Evolutionary conservation across 2,797 vertebrate species (phyloP).

Genomic region (Cygnus olor): DNA sequence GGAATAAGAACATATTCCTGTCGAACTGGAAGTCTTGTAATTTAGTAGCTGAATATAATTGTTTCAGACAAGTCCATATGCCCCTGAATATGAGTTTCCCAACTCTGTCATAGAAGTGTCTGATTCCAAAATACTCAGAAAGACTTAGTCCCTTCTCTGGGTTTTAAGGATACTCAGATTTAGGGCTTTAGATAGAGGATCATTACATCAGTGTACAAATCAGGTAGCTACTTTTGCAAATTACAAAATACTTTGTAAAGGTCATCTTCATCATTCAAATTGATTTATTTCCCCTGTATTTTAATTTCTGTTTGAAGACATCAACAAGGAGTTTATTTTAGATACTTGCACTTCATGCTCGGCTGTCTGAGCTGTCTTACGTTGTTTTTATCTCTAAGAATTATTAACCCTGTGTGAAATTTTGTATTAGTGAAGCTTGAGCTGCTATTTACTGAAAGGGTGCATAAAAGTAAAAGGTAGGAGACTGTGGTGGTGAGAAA

Average conservation of each 20-base stretch:
- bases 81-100: not conserved
- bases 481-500: not conserved
- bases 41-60: not conserved
- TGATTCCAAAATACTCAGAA: not conserved
- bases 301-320: not conserved
- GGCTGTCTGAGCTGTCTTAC: not conserved
- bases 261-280: not conserved
- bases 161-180: not conserved
- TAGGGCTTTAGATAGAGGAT: not conserved
- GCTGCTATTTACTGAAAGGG: not conserved
- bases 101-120: not conserved
- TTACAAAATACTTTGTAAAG: not conserved
- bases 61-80: not conserved
- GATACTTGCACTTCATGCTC: not conserved
- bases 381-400: not conserved
- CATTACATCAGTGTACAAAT: not conserved
- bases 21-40: not conserved
- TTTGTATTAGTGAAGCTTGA: not conserved
- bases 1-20: not conserved
- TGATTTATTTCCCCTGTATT: not conserved
- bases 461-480: not conserved
- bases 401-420: not conserved
- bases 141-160: not conserved
- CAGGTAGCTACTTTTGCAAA: not conserved
- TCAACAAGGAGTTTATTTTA: not conserved